These are phyloP conservation scores for Gerosis bhagava DNA, from an alignment of 2,888 invertebrate species.

Conservation along the genomic window DNA sequence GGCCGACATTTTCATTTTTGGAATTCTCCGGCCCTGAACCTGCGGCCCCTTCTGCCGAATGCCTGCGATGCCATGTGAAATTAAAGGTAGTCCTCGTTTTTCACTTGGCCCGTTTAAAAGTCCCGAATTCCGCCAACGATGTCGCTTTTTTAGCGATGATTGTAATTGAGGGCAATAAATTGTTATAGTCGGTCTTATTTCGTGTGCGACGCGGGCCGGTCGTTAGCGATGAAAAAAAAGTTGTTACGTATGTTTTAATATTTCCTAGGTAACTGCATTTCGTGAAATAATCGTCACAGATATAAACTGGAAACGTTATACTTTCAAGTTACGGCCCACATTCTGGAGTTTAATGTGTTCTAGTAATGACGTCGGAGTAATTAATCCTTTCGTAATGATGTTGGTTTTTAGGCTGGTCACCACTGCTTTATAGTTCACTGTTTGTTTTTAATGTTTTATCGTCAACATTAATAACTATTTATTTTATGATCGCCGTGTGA, in stretches of 20 bases:
- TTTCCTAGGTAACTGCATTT: slow-evolving; percentile 52
- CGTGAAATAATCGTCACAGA: slow-evolving; percentile 54
- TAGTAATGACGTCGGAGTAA: slow-evolving; percentile 55
- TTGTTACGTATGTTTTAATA: slow-evolving; percentile 58
- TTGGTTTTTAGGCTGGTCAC: slow-evolving; percentile 36
- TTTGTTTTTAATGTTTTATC: slow-evolving; percentile 45
- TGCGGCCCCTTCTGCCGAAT: slow-evolving; percentile 50
- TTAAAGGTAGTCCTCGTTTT: slow-evolving; percentile 70
- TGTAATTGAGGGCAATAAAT: slow-evolving; percentile 78
- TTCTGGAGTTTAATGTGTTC: slow-evolving; percentile 63
- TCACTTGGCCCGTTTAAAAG: slow-evolving; percentile 62
- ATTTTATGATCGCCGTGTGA: slow-evolving; percentile 67
- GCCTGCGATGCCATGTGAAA: slow-evolving; percentile 74
- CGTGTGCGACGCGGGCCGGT: slow-evolving; percentile 52
- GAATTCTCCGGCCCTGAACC: slow-evolving; percentile 58
- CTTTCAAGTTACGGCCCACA: slow-evolving; percentile 52
- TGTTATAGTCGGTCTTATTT: slow-evolving; percentile 66
- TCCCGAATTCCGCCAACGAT: slow-evolving; percentile 62
- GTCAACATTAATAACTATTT: slow-evolving; percentile 58
- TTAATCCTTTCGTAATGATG: slow-evolving; percentile 67
- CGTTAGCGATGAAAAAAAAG: slow-evolving; percentile 60
- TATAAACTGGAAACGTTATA: slow-evolving; percentile 43
- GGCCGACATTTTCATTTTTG: slow-evolving; percentile 79
- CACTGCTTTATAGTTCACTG: slow-evolving; percentile 31
- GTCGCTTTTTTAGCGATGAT: slow-evolving; percentile 70